Evolutionary conservation across 2,888 invertebrate genomes (phyloP), one percentile per base, ranked within the genome.

Genomic region (Tortrix viridana): DNA sequence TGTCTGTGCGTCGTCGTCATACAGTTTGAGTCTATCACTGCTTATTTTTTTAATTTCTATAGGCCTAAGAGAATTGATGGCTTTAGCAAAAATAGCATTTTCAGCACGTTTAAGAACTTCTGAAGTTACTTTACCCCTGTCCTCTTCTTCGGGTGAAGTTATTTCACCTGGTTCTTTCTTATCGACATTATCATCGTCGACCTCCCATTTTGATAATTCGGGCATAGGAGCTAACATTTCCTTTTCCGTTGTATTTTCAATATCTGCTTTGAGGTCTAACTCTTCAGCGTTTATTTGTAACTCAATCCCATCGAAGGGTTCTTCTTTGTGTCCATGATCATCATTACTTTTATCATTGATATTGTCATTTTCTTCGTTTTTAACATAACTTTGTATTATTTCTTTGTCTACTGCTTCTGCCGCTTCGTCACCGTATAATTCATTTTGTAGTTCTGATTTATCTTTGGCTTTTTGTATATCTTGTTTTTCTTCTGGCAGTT

Each of bases 61-160:
- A 0, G 96, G 96, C 63, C 95, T 93, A 49, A 96, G 94, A 0
- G 97, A 96, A 76, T 95, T 96, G 47, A 96, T 96, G 0, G 96
- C 96, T 84, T 98, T 97, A 46, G 97, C 96, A 81, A 98, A 97
- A 72, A 98, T 96, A 0, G 96, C 97, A 81, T 98, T 97, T 88
- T 98, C 98, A 1, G 98, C 98, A 70, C 97, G 93, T 79, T 98
- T 97, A 54, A 98, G 90, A 4, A 98, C 97, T 84, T 97, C 97
- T 19, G 96, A 96, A 1, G 97, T 97, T 1, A 95, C 95, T 87
- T 96, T 96, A 60, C 93, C 93, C 6, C 92, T 88, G 71, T 94
- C 94, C 70, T 93, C 93, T 77, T 88, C 86, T 52, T 90, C 88
- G 0, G 89, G 91, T 38, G 88, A 86, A 16, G 88, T 83, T 22